Evolutionary conservation across 2,888 invertebrate species (phyloP).

Genomic region (Fissipunctia ypsillon): DNA sequence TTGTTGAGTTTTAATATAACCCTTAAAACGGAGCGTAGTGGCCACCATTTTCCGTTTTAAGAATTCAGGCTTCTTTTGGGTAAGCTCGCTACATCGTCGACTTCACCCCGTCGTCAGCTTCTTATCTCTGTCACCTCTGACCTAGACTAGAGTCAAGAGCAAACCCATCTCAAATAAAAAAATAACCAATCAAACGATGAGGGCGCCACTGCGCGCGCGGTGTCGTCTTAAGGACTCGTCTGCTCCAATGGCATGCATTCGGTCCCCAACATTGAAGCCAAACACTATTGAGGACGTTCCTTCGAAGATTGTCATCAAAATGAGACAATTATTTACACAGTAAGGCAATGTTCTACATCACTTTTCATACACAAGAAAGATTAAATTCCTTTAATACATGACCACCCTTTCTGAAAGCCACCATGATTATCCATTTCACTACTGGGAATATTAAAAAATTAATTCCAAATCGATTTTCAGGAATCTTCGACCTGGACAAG

Average conservation of each 20-base stretch:
- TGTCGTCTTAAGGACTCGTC: too few relatives aligned
- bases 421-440: neutral
- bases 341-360: neutral
- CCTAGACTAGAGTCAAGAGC: too few relatives aligned
- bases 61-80: too few relatives aligned
- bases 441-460: neutral
- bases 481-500: conserved; percentile 94
- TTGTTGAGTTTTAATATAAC: too few relatives aligned
- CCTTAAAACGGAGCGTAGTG: too few relatives aligned
- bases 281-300: neutral
- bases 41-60: too few relatives aligned
- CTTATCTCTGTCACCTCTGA: too few relatives aligned
- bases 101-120: too few relatives aligned
- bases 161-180: too few relatives aligned
- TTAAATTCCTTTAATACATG: neutral
- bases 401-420: neutral
- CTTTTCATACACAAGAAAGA: neutral
- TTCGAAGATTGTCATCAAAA: neutral
- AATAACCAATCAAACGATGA: too few relatives aligned
- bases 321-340: neutral
- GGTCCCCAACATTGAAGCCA: neutral
- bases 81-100: too few relatives aligned
- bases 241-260: neutral
- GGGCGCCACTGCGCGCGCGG: too few relatives aligned
- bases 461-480: conserved; percentile 81